These are phyloP conservation scores for Loxodonta africana DNA, from an alignment of 2,113 vertebrate species.

Conservation along the genomic window DNA sequence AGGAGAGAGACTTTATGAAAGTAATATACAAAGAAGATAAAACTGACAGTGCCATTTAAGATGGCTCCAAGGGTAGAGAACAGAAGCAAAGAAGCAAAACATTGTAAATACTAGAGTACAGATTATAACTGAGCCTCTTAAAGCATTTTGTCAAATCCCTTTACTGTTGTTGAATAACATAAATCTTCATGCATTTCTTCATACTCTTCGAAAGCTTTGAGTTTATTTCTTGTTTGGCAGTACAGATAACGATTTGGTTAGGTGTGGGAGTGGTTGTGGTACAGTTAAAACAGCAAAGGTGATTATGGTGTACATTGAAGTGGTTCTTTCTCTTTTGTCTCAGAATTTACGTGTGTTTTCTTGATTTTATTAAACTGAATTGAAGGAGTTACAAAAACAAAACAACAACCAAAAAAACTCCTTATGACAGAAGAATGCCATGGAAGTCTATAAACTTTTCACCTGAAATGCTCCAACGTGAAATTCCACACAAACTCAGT, in stretches of 20 bases:
- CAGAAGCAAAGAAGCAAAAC: not conserved
- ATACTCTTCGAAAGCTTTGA: not conserved
- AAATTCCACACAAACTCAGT: not conserved
- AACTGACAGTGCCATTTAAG: not conserved
- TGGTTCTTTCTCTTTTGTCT: not conserved
- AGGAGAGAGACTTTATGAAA: not conserved
- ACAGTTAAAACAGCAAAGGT: not conserved
- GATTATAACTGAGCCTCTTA: not conserved
- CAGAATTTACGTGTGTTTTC: not conserved
- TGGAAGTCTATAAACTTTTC: not conserved
- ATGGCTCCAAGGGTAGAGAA: not conserved
- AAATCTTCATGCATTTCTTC: not conserved
- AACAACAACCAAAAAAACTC: not conserved
- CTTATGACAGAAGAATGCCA: not conserved
- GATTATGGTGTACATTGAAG: not conserved
- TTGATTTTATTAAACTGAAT: not conserved
- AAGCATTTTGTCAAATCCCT: not conserved
- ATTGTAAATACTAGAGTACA: not conserved
- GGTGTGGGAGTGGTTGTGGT: not conserved
- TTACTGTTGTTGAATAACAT: not conserved
- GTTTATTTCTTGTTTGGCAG: not conserved
- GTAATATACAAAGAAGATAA: not conserved
- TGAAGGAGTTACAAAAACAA: not conserved
- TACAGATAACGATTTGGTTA: not conserved
- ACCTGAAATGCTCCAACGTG: not conserved